Conservation (phyloP, 2,888 invertebrate species). For the Adineta ricciae region DNA sequence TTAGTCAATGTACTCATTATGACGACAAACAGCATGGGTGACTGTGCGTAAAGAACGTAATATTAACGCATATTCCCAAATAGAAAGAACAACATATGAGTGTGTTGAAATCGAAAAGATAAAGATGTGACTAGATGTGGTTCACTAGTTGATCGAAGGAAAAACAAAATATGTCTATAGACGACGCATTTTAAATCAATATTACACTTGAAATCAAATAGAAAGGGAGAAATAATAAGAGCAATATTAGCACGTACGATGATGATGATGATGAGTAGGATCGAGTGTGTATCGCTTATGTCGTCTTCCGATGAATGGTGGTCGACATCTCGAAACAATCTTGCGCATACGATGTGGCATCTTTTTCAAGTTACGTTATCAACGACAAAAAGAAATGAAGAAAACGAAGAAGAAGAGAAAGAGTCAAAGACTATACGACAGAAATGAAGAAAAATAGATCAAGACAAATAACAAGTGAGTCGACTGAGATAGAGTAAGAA, state of each 20-base stretch:
- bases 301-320: background rate
- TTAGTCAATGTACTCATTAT: no score
- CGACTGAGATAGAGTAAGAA: background rate
- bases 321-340: background rate
- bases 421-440: background rate
- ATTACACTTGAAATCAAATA: no score
- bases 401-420: background rate
- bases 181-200: no score
- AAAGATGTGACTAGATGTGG: no score
- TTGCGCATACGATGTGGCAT: background rate
- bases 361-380: background rate
- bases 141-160: no score
- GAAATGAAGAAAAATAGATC: no score
- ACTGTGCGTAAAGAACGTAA: no score
- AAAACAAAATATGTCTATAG: no score
- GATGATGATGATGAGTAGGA: background rate
- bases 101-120: no score
- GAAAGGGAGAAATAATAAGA: background rate
- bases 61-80: no score
- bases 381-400: background rate
- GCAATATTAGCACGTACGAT: background rate
- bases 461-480: background rate
- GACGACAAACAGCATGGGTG: no score
- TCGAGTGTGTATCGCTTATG: background rate
- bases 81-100: no score